Evolutionary conservation across 2,113 vertebrate species (phyloP), one percentile per base, ranked within the genome.

Genomic region (Pungitius pungitius): DNA sequence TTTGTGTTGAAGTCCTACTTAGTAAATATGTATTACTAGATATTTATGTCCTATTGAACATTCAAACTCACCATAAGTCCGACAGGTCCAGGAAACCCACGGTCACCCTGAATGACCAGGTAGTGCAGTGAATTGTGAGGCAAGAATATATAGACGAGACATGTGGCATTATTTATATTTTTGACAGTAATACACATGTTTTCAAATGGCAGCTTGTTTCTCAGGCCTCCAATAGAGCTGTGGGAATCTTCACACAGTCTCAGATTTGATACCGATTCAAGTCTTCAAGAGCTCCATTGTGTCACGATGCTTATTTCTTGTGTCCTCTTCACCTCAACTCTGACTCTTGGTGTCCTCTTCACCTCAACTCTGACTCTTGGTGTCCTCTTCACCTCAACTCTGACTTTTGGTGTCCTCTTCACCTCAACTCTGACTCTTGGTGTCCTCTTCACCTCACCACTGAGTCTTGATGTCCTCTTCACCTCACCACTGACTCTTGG

Each of bases 51-150:
- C 5, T 24, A 7, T 69, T 52, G 71, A 17, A 4, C 17, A 61
- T 75, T 52, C 51, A 1, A 64, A 76, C 84, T 85, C 92, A 97
- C 96, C 93, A 84, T 91, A 14, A 88, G 91, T 85, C 96, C 96
- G 0, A 55, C 42, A 0, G 92, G 63, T 84, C 96, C 96, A 2
- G 85, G 59, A 22, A 74, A 69, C 40, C 96, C 96, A 54, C 90
- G 92, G 72, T 96, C 94, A 66, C 96, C 96, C 96, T 98, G 75
- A 54, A 87, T 61, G 18, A 69, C 12, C 77, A 54, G 55, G 39
- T 4, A 72, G n/a, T 27, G 56, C 12, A 72, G 30, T 10, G 79
- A 63, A 40, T 45, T 35, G 11, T 71, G 8, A 60, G 1, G 40
- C 8, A 22, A 54, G 49, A 20, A 40, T 22, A 11, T 4, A n/a